These are phyloP conservation scores for Sebastes trivittatus DNA, from an alignment of 2,797 vertebrate species.

Conservation along the genomic window DNA sequence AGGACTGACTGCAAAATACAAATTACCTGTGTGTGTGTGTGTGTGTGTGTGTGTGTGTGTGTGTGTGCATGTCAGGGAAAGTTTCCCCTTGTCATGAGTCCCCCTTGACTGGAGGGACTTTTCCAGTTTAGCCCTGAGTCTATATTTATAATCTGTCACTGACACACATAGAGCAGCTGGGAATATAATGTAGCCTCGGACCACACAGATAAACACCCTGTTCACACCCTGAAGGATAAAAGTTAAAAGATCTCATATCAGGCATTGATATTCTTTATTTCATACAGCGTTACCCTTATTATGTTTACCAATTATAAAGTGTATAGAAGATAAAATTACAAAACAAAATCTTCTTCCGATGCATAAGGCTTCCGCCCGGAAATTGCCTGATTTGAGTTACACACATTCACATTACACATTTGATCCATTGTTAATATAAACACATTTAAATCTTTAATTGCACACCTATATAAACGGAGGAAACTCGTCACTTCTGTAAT, in stretches of 20 bases:
- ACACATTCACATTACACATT: background rate
- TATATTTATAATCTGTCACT: conserved; percentile 69
- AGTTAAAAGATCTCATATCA: background rate
- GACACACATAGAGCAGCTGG: conserved; percentile 53
- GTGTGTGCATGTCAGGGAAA: background rate
- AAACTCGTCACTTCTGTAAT: background rate
- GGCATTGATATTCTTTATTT: background rate
- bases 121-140: conserved; percentile 50
- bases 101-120: conserved; percentile 43
- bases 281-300: background rate
- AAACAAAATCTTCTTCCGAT: background rate
- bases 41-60: background rate
- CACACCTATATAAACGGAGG: background rate
- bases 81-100: conserved; percentile 4
- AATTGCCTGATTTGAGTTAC: background rate
- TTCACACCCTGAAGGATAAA: background rate
- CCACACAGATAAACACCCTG: conserved; percentile 7
- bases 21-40: conserved; percentile 9
- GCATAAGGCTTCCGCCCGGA: background rate
- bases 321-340: background rate
- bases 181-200: conserved; percentile 30
- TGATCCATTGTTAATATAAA: background rate
- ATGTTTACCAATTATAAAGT: background rate
- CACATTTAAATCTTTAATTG: background rate
- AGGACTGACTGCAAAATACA: conserved; percentile 9